These are phyloP conservation scores for Anguilla megastoma DNA, from an alignment of 2,797 vertebrate genomes.

Conservation along the genomic window DNA sequence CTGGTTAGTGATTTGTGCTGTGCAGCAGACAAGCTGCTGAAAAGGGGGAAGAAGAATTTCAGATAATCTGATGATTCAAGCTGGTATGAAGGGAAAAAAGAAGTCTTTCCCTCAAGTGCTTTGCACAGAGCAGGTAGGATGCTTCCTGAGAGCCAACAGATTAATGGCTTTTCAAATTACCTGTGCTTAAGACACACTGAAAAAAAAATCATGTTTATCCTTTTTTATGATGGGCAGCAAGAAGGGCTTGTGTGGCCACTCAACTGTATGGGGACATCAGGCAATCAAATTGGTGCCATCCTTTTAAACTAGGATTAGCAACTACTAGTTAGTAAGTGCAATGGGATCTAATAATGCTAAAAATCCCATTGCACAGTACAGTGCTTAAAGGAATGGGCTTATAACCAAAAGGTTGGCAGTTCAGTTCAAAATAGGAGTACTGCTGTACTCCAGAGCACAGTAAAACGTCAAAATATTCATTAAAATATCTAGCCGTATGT, in stretches of 20 bases:
- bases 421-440: not conserved
- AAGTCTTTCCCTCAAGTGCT: not conserved
- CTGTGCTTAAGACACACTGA: not conserved
- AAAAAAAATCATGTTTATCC: not conserved
- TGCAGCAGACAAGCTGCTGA: constrained; percentile 22
- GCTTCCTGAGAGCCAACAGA: not conserved
- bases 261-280: not conserved
- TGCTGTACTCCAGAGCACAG: not conserved
- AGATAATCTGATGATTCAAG: not conserved
- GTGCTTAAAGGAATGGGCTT: not conserved
- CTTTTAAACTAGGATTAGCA: not conserved
- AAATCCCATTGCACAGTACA: not conserved
- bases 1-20: constrained; percentile 22
- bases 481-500: not conserved
- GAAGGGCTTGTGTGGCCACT: not conserved
- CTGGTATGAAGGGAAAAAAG: not conserved
- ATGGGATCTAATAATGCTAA: not conserved
- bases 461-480: not conserved
- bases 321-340: not conserved
- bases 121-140: not conserved
- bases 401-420: not conserved
- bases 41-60: not conserved
- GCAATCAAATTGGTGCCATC: not conserved
- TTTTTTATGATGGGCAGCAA: not conserved
- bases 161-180: not conserved